Percentiles rank a stretch among this genome's conserved stretches.
These are phyloP conservation scores for Trachelus stipa DNA, from an alignment of 2,888 invertebrate species.

Conservation along the genomic window DNA sequence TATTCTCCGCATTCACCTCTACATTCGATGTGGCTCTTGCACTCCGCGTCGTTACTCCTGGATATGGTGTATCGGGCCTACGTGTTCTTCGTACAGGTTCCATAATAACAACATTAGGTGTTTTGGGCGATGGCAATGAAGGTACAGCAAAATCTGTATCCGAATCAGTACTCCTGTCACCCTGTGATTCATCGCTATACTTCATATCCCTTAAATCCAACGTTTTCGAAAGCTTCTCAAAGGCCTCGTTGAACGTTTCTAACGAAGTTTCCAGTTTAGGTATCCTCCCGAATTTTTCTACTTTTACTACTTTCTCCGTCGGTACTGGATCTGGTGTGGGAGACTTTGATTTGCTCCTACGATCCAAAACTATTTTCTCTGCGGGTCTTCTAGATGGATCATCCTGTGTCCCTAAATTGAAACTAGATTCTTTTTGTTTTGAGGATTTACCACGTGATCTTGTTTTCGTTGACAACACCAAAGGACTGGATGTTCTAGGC, in stretches of 20 bases:
- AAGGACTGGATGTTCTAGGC: not conserved
- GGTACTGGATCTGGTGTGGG: not conserved
- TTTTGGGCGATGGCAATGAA: not conserved
- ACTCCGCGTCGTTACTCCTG: constrained; percentile 17
- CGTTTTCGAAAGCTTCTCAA: not conserved
- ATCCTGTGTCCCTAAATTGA: not conserved
- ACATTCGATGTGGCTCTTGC: not conserved
- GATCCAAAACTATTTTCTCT: not conserved
- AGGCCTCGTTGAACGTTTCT: not conserved
- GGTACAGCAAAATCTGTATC: not conserved
- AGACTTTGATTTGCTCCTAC: not conserved
- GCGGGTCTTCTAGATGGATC: not conserved
- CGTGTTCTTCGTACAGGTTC: constrained; percentile 10
- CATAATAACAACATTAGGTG: not conserved
- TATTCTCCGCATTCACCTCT: not conserved
- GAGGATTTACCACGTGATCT: not conserved
- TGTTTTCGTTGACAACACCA: not conserved
- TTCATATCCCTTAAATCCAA: not conserved
- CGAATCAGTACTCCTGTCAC: not conserved
- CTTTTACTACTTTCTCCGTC: not conserved
- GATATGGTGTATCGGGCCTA: constrained; percentile 27
- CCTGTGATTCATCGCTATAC: not conserved
- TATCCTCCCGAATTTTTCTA: not conserved
- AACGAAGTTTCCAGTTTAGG: not conserved
- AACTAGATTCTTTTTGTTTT: not conserved